phyloP scores from a whole-genome alignment of 1,140 invertebrate genomes.

The Trichomalopsis sarcophagae region DNA sequence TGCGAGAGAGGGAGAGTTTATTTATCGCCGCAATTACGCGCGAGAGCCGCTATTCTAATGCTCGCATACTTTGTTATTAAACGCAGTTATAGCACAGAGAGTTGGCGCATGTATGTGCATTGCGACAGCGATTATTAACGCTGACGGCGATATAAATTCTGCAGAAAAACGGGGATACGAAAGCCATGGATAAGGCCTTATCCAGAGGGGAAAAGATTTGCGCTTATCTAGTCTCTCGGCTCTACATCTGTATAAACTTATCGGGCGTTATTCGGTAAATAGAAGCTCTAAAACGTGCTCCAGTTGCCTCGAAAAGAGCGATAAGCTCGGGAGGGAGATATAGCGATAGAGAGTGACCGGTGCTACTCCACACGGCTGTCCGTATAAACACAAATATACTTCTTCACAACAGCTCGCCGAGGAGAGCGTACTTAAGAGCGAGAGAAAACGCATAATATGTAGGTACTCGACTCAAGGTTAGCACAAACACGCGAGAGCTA shows the following conservation, averaged over 20 bases:
- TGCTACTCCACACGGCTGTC: neutral
- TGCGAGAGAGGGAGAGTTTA: neutral
- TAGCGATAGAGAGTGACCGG: constrained; percentile 5
- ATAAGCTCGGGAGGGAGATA: neutral
- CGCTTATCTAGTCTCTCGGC: neutral
- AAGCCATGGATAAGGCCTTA: neutral
- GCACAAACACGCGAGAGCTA: neutral
- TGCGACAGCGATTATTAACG: neutral
- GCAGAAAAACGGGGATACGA: neutral
- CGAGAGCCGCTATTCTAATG: no score
- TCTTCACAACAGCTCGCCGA: neutral
- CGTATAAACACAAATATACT: neutral
- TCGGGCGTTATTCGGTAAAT: neutral
- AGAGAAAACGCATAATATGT: neutral
- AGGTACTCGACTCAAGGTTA: neutral
- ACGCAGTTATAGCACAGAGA: no score
- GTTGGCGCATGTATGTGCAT: neutral
- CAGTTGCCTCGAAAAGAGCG: neutral
- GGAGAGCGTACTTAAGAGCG: neutral
- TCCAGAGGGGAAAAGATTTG: neutral
- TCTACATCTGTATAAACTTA: neutral
- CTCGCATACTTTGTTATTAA: neutral
- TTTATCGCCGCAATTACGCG: constrained; percentile 6
- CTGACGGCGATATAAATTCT: neutral
- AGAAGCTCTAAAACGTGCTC: neutral